Percentiles rank a stretch among this genome's conserved stretches.
phyloP scores from a whole-genome alignment of 2,113 vertebrate species.

The Phoenicopterus ruber region DNA sequence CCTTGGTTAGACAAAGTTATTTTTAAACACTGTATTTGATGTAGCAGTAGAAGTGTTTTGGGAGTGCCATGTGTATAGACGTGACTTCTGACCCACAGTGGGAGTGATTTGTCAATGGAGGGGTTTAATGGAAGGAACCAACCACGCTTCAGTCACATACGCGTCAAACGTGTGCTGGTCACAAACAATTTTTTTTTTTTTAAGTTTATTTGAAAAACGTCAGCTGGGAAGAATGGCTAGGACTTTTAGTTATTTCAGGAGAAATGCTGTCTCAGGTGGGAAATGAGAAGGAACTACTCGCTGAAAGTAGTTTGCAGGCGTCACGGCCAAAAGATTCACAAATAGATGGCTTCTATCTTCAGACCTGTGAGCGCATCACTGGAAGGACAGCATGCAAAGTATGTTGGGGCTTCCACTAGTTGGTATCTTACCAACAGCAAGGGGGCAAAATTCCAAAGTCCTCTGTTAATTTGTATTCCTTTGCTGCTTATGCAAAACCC shows the following conservation, averaged over 20 bases:
- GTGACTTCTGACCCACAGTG: neutral
- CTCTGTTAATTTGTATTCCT: neutral
- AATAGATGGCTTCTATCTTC: neutral
- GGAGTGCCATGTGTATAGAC: neutral
- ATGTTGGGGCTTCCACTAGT: neutral
- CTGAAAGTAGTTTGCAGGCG: neutral
- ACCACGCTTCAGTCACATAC: neutral
- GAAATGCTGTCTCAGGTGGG: neutral
- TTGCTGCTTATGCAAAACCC: neutral
- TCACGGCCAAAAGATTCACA: neutral
- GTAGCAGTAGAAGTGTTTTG: neutral
- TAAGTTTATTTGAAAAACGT: neutral
- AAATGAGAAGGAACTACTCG: neutral
- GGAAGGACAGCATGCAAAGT: neutral
- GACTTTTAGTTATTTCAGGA: neutral
- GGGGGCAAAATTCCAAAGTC: neutral
- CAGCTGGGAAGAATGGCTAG: neutral
- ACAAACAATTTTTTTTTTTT: neutral
- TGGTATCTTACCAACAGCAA: neutral
- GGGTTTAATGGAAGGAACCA: neutral
- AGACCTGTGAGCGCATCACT: neutral
- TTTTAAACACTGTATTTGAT: slow-evolving; percentile 6
- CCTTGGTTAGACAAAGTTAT: slow-evolving; percentile 9
- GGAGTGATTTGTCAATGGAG: neutral
- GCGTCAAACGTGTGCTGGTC: neutral